Conservation (phyloP, 2,888 invertebrate species). For the Drosophila neotestacea region DNA sequence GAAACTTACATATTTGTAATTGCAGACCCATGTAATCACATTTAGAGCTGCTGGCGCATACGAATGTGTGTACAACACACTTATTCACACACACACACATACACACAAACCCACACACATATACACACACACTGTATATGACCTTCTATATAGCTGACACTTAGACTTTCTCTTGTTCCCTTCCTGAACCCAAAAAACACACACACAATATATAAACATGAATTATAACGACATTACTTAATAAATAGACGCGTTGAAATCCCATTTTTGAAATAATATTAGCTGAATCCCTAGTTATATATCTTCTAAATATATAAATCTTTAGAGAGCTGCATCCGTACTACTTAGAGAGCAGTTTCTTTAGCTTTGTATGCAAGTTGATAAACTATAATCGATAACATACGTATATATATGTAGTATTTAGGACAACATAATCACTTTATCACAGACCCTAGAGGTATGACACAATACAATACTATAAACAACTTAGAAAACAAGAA, state of each 20-base stretch:
- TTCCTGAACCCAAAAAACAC: neutral
- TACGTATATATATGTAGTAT: constrained; percentile 48
- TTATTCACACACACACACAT: constrained; percentile 12
- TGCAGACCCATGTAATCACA: constrained; percentile 55
- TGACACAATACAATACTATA: constrained; percentile 40
- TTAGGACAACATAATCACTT: constrained; percentile 51
- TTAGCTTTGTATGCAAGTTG: constrained; percentile 35
- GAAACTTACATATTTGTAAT: constrained; percentile 59
- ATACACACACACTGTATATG: constrained; percentile 9
- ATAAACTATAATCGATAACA: constrained; percentile 30
- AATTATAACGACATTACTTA: constrained; percentile 33
- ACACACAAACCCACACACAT: constrained; percentile 6
- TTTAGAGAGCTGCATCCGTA: constrained; percentile 22
- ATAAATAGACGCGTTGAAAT: constrained; percentile 42
- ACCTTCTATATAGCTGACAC: constrained; percentile 27
- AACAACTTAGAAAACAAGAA: constrained; percentile 10
- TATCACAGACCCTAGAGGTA: constrained; percentile 47
- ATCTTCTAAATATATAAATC: constrained; percentile 5
- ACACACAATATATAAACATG: constrained; percentile 27
- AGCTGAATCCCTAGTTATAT: constrained; percentile 42
- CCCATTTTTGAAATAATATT: constrained; percentile 11
- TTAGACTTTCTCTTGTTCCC: constrained; percentile 12
- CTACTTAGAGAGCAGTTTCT: constrained; percentile 25
- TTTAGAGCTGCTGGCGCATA: constrained; percentile 58
- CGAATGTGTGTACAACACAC: constrained; percentile 25